phyloP scores from a whole-genome alignment of 1,140 invertebrate genomes.

The Aphidius gifuensis region DNA sequence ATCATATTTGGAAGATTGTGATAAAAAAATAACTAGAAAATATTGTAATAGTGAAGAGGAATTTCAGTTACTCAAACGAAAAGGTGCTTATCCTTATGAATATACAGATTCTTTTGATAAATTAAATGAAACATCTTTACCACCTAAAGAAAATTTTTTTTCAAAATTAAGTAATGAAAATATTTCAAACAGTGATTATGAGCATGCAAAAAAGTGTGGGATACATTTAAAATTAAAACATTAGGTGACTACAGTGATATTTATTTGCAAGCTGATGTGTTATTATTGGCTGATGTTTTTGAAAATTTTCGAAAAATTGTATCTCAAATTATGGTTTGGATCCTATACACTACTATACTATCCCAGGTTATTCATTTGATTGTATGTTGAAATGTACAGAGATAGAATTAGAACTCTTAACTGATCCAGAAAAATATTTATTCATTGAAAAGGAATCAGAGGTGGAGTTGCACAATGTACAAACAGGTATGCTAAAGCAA shows the following conservation, averaged over 20 bases:
- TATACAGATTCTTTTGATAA: not conserved
- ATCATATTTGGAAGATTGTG: slow-evolving; percentile 7
- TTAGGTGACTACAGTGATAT: not conserved
- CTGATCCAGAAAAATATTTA: not conserved
- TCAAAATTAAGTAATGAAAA: not conserved
- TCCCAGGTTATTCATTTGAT: not conserved
- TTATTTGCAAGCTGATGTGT: slow-evolving; percentile 2
- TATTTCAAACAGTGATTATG: not conserved
- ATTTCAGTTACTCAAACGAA: too few species aligned
- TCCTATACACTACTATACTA: slow-evolving; percentile 8
- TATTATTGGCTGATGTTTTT: slow-evolving; percentile 10
- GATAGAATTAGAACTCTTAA: not conserved
- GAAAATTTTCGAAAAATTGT: slow-evolving; percentile 9
- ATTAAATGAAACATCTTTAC: not conserved
- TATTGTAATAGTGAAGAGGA: not conserved
- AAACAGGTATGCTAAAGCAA: not conserved
- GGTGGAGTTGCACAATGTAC: slow-evolving; percentile 2
- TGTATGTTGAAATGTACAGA: not conserved
- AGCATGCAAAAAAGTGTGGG: not conserved
- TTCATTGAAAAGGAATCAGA: not conserved
- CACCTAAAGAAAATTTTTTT: not conserved
- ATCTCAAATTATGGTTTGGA: not conserved
- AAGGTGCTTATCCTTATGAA: not conserved
- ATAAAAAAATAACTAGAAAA: not conserved
- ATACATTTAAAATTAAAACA: not conserved